Conservation (phyloP, 2,113 vertebrate species). For the Sceloporus tristichus region DNA sequence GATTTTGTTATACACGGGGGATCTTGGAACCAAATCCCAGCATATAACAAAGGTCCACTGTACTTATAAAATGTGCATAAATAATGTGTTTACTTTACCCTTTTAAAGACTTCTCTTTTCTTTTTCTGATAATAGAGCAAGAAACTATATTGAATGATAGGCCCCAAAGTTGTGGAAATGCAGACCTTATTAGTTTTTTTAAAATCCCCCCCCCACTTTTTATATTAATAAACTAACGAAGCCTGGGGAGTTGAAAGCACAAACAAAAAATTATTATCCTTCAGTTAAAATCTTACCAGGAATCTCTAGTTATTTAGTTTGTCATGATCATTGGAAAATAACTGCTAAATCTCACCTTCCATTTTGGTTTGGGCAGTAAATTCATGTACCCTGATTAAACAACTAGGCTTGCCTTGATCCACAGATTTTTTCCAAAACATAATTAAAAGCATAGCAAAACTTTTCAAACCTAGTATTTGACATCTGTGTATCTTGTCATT, state of each 20-base stretch:
- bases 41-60: no score
- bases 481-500: not conserved
- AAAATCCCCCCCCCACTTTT: not conserved
- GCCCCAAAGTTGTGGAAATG: not conserved
- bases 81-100: constrained; percentile 5
- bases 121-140: constrained; percentile 46
- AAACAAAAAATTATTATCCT: constrained; percentile 54
- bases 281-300: not conserved
- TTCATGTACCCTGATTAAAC: constrained; percentile 36
- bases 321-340: constrained; percentile 39
- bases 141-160: constrained; percentile 25
- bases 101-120: constrained; percentile 29
- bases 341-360: constrained; percentile 28
- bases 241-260: constrained; percentile 40
- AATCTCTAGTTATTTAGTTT: constrained; percentile 38
- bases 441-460: not conserved
- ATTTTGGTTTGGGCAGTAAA: constrained; percentile 45
- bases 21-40: no score
- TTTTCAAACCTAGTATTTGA: constrained; percentile 26
- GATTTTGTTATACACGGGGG: no score
- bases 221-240: constrained; percentile 42
- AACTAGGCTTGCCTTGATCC: constrained; percentile 27
- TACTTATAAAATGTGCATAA: no score
- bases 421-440: constrained; percentile 32
- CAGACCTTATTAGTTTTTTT: not conserved